Conservation (phyloP, 2,797 vertebrate species). For the Pseudotriccus pelzelni region DNA sequence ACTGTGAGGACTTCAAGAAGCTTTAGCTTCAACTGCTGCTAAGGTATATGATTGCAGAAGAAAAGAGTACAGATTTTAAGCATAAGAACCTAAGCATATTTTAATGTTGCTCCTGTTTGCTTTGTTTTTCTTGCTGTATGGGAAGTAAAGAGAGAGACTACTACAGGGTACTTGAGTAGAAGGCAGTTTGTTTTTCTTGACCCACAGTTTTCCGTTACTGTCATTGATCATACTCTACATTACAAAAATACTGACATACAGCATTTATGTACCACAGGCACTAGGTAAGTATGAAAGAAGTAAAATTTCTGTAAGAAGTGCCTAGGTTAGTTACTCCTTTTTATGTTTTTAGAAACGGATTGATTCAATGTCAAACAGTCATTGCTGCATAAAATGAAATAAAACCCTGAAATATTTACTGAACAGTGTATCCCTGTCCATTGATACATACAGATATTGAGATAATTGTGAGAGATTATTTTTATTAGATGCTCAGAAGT, state of each 20-base stretch:
- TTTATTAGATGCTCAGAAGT: background rate
- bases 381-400: background rate
- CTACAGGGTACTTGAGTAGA: background rate
- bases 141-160: background rate
- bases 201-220: background rate
- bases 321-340: background rate
- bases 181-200: background rate
- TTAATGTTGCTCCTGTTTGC: background rate
- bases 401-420: background rate
- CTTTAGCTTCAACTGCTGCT: background rate
- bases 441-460: background rate
- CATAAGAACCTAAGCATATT: background rate
- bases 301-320: background rate
- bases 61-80: background rate
- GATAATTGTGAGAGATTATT: background rate
- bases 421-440: background rate
- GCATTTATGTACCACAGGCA: background rate
- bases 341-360: background rate
- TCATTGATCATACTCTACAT: background rate
- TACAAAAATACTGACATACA: background rate
- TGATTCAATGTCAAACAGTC: background rate
- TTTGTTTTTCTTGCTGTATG: background rate
- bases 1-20: background rate
- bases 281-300: background rate
- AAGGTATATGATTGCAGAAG: background rate